phyloP scores from a whole-genome alignment of 1,140 invertebrate species.

The Aphelenchoides besseyi region DNA sequence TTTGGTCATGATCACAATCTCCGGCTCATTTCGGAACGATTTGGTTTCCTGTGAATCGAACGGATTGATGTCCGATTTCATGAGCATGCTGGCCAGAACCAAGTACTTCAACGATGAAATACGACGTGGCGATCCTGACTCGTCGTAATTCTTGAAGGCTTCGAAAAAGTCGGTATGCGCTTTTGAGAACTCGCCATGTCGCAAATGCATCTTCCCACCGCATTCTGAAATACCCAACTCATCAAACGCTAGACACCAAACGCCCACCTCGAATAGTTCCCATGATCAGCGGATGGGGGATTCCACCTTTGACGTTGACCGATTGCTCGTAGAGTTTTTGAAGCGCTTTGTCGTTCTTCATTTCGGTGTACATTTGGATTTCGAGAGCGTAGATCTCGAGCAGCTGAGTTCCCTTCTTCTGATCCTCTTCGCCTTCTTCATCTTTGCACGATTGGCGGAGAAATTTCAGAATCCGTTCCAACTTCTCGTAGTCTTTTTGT shows the following conservation, averaged over 20 bases:
- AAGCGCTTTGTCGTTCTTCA: conserved; percentile 98
- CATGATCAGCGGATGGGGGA: conserved; percentile 98
- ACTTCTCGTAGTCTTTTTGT: conserved; percentile 84
- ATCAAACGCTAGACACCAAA: too few species aligned
- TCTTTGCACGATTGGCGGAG: conserved; percentile 93
- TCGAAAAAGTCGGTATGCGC: conserved; percentile 99
- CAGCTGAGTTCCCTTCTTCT: conserved; percentile 91
- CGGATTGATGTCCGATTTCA: conserved; percentile 93
- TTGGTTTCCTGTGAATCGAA: conserved; percentile 99
- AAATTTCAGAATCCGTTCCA: conserved; percentile 94
- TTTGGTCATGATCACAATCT: conserved; percentile 99
- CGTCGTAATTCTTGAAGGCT: conserved; percentile 99
- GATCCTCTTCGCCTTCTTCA: conserved; percentile 97
- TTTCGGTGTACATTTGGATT: conserved; percentile 99
- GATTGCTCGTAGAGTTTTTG: conserved; percentile 96
- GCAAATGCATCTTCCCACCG: conserved; percentile 98
- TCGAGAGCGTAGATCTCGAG: conserved; percentile 97
- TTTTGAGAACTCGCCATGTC: conserved; percentile 96
- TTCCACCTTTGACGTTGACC: conserved; percentile 96
- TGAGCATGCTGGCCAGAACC: conserved; percentile 92
- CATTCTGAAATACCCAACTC: conserved; percentile 79
- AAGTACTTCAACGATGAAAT: conserved; percentile 98
- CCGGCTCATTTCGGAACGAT: conserved; percentile 97
- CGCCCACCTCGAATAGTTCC: conserved; percentile 96
- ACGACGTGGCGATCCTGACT: conserved; percentile 91